Evolutionary conservation across 2,113 vertebrate genomes (phyloP), one percentile per base, ranked within the genome.

Genomic region (Protobothrops flavoviridis): DNA sequence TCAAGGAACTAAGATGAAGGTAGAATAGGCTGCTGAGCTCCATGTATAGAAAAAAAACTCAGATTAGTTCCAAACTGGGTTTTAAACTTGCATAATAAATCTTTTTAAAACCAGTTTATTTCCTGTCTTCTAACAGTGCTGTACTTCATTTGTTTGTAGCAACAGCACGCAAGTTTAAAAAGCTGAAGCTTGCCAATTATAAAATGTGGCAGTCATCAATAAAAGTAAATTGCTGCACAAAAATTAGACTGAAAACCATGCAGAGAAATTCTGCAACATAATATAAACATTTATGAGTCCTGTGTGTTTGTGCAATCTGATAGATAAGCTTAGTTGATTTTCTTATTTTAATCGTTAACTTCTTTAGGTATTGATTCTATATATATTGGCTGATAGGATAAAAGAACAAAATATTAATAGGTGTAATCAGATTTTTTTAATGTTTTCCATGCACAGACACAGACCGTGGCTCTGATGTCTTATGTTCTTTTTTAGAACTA

Each of bases 181-280:
- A 85, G 91, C 88, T 92, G n/a, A 90, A 55, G 93, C 87, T 94
- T 93, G 23, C 23, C 89, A 88, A 93, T 90, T 92, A 26, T 48
- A 93, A 93, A 86, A 92, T 87, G 61, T 91, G 64, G 85, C 21
- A 94, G 90, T 92, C 53, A 96, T 92, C 93, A 92, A 12, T 93
- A 94, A 93, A 88, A 93, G 33, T 56, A 26, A 94, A 39, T 33
- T 64, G 59, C 4, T 26, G n/a, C 87, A 74, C 91, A 91, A 93
- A 93, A 91, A 88, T 53, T 88, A 89, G 52, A 92, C 53, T 94
- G 17, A 53, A 69, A 89, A 45, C 33, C 57, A 24, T 92, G 23
- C 81, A 90, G 92, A 43, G 93, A 94, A 89, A 26, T 87, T 91
- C 94, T 92, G 3, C 3, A 64, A 91, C 39, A 29, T 93, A 52